Evolutionary conservation across 2,113 vertebrate genomes (phyloP).

Genomic region (Struthio camelus): DNA sequence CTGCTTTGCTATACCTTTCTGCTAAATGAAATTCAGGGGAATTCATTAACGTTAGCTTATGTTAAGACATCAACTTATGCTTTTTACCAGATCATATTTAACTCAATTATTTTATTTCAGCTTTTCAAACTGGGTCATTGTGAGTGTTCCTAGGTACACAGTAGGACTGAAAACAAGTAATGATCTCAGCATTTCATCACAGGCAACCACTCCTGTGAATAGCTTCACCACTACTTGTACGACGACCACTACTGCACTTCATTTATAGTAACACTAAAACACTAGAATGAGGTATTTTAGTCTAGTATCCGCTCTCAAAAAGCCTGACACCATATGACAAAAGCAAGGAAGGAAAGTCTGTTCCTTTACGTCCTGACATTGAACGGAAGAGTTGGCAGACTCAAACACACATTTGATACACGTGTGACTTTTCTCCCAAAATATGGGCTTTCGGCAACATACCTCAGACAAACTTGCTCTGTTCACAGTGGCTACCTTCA

Average conservation of each 20-base stretch:
- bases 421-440: neutral
- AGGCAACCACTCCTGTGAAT: neutral
- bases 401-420: fast-evolving
- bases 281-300: neutral
- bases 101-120: neutral
- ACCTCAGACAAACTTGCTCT: neutral
- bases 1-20: neutral
- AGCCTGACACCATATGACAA: neutral
- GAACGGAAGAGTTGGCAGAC: neutral
- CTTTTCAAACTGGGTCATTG: neutral
- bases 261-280: neutral
- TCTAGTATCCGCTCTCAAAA: neutral
- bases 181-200: neutral
- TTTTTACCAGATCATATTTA: neutral
- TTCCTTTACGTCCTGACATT: neutral
- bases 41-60: neutral
- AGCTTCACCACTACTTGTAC: neutral
- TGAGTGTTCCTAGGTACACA: neutral
- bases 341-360: neutral
- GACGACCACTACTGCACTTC: neutral
- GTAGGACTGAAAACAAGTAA: neutral
- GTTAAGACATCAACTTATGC: neutral
- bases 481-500: neutral
- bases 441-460: neutral
- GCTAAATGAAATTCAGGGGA: neutral